Percentiles rank a stretch among this genome's conserved stretches.
These are phyloP conservation scores for Ellobium chinense DNA, from an alignment of 2,888 invertebrate genomes.

Conservation along the genomic window DNA sequence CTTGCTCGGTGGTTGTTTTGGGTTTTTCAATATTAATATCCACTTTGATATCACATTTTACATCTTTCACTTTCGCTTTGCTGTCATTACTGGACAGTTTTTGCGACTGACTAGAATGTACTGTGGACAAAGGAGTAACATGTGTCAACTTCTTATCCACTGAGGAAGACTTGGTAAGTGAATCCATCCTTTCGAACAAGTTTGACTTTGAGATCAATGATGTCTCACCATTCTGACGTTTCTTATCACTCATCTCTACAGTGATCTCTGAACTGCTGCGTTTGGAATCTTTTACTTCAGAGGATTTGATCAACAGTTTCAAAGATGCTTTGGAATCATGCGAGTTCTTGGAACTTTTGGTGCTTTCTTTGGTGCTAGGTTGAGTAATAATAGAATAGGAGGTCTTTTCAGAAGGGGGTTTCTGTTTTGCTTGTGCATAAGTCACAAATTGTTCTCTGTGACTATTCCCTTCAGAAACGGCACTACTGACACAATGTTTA, in stretches of 20 bases:
- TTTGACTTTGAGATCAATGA: background rate
- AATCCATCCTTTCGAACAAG: conserved; percentile 38
- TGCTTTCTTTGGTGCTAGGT: background rate
- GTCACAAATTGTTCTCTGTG: background rate
- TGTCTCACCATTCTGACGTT: conserved; percentile 1
- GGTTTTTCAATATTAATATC: background rate
- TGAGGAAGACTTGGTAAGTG: background rate
- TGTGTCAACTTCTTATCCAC: background rate
- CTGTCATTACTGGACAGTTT: background rate
- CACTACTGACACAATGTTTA: background rate
- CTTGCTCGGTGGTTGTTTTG: background rate
- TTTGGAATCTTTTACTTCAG: conserved; percentile 26
- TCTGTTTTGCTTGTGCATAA: conserved; percentile 19
- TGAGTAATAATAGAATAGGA: background rate
- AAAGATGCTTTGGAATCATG: conserved; percentile 1
- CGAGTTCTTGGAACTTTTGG: background rate
- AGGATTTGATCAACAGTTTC: conserved; percentile 40
- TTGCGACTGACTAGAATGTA: conserved; percentile 1
- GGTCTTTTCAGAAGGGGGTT: background rate
- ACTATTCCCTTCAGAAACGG: background rate
- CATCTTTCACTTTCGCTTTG: background rate
- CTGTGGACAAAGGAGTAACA: background rate
- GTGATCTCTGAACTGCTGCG: background rate
- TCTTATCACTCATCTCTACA: background rate
- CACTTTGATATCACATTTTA: background rate